Evolutionary conservation across 2,113 vertebrate species (phyloP), one percentile per base, ranked within the genome.

Genomic region (Dromas ardeola): DNA sequence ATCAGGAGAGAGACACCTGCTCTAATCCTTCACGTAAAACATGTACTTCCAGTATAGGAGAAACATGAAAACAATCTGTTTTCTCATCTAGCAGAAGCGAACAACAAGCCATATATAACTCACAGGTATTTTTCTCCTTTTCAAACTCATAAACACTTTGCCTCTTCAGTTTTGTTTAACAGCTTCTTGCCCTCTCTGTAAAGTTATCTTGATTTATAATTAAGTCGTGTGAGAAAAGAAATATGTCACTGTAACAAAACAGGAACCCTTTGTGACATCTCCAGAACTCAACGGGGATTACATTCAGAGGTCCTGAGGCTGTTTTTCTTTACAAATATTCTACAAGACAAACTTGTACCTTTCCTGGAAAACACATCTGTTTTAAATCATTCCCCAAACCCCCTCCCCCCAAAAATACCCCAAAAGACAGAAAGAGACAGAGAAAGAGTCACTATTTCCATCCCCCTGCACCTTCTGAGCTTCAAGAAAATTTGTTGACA

Each of bases 301-400:
- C 36, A 45, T 66, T 98, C 79, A 96, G 91, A 97, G 95, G 97
- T 98, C 97, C 96, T 74, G 94, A 98, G 98, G 98, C 98, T 99
- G 97, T 98, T 99, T 99, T 98, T 99, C 98, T 98, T 99, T 97
- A 96, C 98, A 98, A 98, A 98, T 98, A 98, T 98, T 98, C 99
- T 98, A 98, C 97, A 98, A 96, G 89, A 98, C 96, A 95, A 96
- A 96, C 86, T 85, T 96, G 83, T 97, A 95, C 72, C 47, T 98
- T 97, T 98, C 95, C 42, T 96, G 74, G 63, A 94, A 96, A 95
- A 92, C 95, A 98, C 97, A 99, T 98, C 98, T 99, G 98, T 97
- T 99, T 98, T 97, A 97, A 98, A 98, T 99, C 94, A 98, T 94
- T 95, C 76, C 58, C 50, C 86, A 76, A 70, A 43, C 86, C 73